Evolutionary conservation across 2,113 vertebrate species (phyloP), one percentile per base, ranked within the genome.

Genomic region (Hemicordylus capensis): DNA sequence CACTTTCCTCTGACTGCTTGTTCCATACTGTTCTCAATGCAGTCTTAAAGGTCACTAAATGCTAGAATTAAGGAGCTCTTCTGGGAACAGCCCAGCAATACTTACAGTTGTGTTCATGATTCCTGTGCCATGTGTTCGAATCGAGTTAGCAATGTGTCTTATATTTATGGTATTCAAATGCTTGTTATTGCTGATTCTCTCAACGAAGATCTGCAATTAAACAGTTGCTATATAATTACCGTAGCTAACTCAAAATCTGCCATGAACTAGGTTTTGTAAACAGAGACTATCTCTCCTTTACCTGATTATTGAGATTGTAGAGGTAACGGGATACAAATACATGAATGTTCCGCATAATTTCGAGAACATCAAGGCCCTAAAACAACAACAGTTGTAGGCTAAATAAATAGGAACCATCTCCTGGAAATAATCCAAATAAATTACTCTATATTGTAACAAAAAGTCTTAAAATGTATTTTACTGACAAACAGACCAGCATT

Each of bases 291-390:
- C 6, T 2, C 77, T 6, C 4, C 15, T 95, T 95, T 87, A 97
- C 99, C 97, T 99, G 99, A 94, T 99, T 99, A 95, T 99, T 99
- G 85, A 99, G 97, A 94, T 99, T 99, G 95, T 99, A 99, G 84
- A 99, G 98, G 88, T 99, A 99, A 84, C 98, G 97, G 1, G 98
- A 99, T 61, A 99, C 99, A 96, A 99, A 99, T 20, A 99, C 98
- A 44, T 99, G 99, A 93, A 99, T 99, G 93, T 99, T 99, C 95
- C 99, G 98, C 99, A 99, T 99, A 86, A 99, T 99, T 96, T 99
- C 99, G 94, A 99, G 92, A 88, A 99, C 99, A 89, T 99, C 99
- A 90, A 99, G 95, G 86, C 99, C 99, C 98, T 99, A 92, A 84
- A 93, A 91, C 58, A 89, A 94, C 58, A 93, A 94, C 58, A 93